Conservation (phyloP, 2,797 vertebrate species). For the Ispidina picta region DNA sequence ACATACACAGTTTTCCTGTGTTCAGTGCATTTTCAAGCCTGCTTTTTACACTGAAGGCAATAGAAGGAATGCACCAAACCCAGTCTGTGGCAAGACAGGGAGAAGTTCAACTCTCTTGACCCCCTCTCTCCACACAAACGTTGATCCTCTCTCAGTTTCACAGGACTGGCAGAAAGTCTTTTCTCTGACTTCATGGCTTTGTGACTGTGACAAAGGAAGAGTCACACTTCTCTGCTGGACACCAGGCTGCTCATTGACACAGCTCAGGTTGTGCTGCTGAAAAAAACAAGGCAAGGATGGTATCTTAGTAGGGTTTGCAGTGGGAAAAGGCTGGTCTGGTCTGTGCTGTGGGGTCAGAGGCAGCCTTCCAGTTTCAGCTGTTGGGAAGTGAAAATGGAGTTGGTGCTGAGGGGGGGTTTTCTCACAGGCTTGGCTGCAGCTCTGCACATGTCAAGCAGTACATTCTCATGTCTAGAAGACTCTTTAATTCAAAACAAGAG, state of each 20-base stretch:
- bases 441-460: not conserved
- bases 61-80: not conserved
- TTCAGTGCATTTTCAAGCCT: not conserved
- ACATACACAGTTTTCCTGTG: not conserved
- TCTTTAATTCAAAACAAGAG: not conserved
- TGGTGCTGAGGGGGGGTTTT: conserved; percentile 2
- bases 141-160: not conserved
- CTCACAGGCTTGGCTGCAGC: not conserved
- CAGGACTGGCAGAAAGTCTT: conserved; percentile 20
- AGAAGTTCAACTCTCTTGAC: conserved; percentile 31
- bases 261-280: conserved; percentile 8
- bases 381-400: not conserved
- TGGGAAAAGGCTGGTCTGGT: not conserved
- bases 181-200: not conserved
- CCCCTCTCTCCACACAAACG: not conserved
- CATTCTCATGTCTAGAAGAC: not conserved
- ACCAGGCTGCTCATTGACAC: conserved; percentile 5
- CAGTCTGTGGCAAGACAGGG: not conserved
- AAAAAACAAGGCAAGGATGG: not conserved
- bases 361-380: conserved; percentile 22
- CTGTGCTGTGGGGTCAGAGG: not conserved
- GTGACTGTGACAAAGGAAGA: conserved; percentile 35
- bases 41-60: not conserved
- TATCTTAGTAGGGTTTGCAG: not conserved
- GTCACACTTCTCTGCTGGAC: conserved; percentile 39